phyloP scores from a whole-genome alignment of 2,888 invertebrate species.

The Drosophila leonis region DNA sequence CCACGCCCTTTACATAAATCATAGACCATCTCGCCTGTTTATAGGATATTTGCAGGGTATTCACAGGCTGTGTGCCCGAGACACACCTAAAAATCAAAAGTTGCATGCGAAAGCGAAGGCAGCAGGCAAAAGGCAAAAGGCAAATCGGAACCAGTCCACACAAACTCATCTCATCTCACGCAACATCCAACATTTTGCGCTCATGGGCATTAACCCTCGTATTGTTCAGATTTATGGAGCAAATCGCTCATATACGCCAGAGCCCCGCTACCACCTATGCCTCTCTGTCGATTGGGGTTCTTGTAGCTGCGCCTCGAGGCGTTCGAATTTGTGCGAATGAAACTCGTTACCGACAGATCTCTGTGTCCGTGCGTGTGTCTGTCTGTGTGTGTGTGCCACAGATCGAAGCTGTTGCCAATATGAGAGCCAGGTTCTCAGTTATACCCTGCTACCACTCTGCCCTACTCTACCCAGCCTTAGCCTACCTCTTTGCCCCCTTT shows the following conservation, averaged over 20 bases:
- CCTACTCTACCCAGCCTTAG: neutral
- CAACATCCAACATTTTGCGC: constrained; percentile 50
- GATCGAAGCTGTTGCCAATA: constrained; percentile 56
- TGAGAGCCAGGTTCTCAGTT: constrained; percentile 45
- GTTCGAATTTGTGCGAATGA: constrained; percentile 75
- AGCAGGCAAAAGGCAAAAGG: constrained; percentile 1
- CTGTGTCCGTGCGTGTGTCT: constrained; percentile 2
- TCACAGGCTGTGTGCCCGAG: neutral
- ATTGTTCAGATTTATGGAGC: constrained; percentile 76
- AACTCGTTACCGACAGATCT: constrained; percentile 65
- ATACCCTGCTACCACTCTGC: constrained; percentile 1
- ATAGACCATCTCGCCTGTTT: neutral
- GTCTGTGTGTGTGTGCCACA: constrained; percentile 17
- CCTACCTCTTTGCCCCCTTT: neutral
- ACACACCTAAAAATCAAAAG: constrained; percentile 48
- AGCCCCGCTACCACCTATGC: neutral
- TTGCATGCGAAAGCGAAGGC: constrained; percentile 28
- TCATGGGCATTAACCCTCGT: constrained; percentile 69
- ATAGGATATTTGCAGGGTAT: constrained; percentile 11
- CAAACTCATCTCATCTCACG: constrained; percentile 57
- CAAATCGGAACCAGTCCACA: constrained; percentile 11
- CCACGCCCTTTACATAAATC: neutral
- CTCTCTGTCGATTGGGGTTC: constrained; percentile 7
- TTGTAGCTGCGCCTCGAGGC: constrained; percentile 45
- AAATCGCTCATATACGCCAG: constrained; percentile 44